Conservation (phyloP, 2,888 invertebrate genomes). For the Drosophila putrida region DNA sequence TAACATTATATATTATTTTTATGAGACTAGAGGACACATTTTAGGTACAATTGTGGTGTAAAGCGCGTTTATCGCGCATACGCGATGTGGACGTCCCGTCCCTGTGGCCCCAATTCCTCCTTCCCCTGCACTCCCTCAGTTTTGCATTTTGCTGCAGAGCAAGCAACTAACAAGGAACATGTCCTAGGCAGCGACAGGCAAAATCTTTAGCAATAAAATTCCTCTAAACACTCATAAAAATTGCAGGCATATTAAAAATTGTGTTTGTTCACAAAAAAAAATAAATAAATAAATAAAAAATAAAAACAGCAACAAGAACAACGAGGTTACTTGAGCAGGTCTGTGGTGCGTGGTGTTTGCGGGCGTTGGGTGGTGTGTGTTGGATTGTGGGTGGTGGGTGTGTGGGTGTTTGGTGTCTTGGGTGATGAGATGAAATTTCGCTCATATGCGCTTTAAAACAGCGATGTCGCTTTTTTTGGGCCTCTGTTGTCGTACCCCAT, state of each 20-base stretch:
- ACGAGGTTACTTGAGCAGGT: slow-evolving; percentile 4
- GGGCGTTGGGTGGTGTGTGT: slow-evolving; percentile 21
- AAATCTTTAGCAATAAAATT: slow-evolving; percentile 85
- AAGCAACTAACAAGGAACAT: slow-evolving; percentile 48
- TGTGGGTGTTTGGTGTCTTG: background rate
- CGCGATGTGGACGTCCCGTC: slow-evolving; percentile 51
- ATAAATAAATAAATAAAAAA: slow-evolving; percentile 38
- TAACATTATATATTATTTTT: slow-evolving; percentile 63
- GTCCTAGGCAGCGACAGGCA: slow-evolving; percentile 66
- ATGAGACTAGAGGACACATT: slow-evolving; percentile 79
- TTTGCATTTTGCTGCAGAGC: background rate
- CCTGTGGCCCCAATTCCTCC: background rate
- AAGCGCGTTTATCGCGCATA: slow-evolving; percentile 70
- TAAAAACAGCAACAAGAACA: slow-evolving; percentile 46
- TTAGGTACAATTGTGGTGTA: slow-evolving; percentile 54
- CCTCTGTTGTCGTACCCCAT: slow-evolving; percentile 37
- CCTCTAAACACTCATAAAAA: slow-evolving; percentile 85
- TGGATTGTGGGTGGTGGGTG: slow-evolving; percentile 4
- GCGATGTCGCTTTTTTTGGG: slow-evolving; percentile 10
- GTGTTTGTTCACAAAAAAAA: slow-evolving; percentile 79
- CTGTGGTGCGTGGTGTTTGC: slow-evolving; percentile 10
- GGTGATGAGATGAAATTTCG: slow-evolving; percentile 47
- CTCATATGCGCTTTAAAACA: slow-evolving; percentile 72
- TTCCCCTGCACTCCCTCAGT: background rate
- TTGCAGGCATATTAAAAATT: slow-evolving; percentile 85